Evolutionary conservation across 2,797 vertebrate genomes (phyloP), one percentile per base, ranked within the genome.

Genomic region (Gallinago solitaria): DNA sequence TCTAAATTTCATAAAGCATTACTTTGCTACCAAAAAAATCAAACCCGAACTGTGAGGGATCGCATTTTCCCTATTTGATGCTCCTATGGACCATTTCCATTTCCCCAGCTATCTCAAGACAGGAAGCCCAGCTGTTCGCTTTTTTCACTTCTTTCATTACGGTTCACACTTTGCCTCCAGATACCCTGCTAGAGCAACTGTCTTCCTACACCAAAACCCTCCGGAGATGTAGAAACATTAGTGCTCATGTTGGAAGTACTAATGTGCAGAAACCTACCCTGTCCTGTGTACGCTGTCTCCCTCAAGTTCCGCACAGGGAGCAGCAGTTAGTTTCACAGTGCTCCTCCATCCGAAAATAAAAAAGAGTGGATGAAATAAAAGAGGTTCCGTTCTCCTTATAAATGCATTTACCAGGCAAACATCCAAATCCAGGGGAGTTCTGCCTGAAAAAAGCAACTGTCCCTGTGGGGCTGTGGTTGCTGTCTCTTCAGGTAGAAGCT

Each of bases 101-200:
- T 93, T 92, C 63, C 83, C 83, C 70, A 94, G 83, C n/a, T 82
- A 59, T 56, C 70, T 84, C 0, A 0, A 59, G 54, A 69, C 24
- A 82, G 90, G 70, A 89, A 92, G 83, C 56, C 86, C 92, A 97
- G 92, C 83, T 96, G 92, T 84, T 84, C 63, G 92, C 92, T 96
- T 96, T 97, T 96, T 94, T 94, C 95, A 93, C 90, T 89, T 97
- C 86, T 84, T 94, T 96, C 95, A 91, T 95, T 90, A 90, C 67
- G 82, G 70, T 96, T 97, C 88, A 92, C 95, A 95, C 92, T 89
- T 95, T 53, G 79, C 63, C 59, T 92, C 90, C 54, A 94, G 83
- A 94, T 53, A 94, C 63, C 35, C 92, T 67, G 25, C 80, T 76
- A 70, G 43, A 96, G 94, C 88, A 95, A 93, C 86, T 64, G 70